Evolutionary conservation across 2,888 invertebrate genomes (phyloP), one percentile per base, ranked within the genome.

Genomic region (Andrena bicolor): DNA sequence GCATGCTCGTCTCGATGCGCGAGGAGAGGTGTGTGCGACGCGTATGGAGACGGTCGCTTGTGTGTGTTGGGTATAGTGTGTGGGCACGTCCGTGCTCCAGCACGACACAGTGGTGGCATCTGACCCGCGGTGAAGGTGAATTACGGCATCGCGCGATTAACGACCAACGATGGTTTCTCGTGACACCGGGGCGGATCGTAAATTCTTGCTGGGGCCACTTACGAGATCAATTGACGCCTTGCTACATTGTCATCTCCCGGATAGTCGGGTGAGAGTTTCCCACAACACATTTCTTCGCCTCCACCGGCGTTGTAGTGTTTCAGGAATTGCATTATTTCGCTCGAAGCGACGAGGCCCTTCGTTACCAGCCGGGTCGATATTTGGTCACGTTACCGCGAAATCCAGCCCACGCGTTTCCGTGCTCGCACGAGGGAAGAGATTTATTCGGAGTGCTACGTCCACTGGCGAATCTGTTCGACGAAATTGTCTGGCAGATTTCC

Each of bases 81-180:
- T 13, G 5, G 6, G 61, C 32, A 41, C 32, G 41, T 16, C n/a
- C 26, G 26, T 58, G 30, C 16, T 28, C n/a, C 41, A 61, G 23
- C 35, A 28, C 20, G 64, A 49, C 63, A 81, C 23, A 41, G 30
- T 30, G 53, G 61, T 70, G 66, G 70, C 74, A 71, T 74, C 49
- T 82, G 82, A 77, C 83, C 71, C 26, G 48, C 63, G 49, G 41
- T 51, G 83, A 84, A 83, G 72, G 74, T 80, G 84, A 84, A 85
- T 84, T 84, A 80, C 84, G 56, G 76, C 83, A 82, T 78, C 69
- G 72, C 72, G 60, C 82, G 82, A 82, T 82, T 83, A 83, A 83
- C 75, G 78, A 65, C 69, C 78, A 61, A 61, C 83, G 83, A 78
- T 71, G 69, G 72, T 75, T 79, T 75, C 71, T 56, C 61, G 76